These are phyloP conservation scores for Albula goreensis DNA, from an alignment of 2,113 vertebrate species.

Conservation along the genomic window DNA sequence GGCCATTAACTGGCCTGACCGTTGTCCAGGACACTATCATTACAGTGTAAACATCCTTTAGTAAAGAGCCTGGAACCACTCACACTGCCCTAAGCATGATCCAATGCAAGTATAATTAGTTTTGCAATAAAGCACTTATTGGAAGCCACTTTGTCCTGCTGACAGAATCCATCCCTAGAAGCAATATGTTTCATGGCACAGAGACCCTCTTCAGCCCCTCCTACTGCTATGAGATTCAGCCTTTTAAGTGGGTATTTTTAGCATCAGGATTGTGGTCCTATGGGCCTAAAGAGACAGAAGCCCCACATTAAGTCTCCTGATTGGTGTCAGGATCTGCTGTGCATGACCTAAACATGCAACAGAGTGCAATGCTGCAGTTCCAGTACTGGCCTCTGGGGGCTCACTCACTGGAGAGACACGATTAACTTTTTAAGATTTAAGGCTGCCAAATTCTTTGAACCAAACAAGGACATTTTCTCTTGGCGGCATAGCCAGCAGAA, in stretches of 20 bases:
- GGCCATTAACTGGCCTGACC: background rate
- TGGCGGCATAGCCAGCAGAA: background rate
- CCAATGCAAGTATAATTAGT: background rate
- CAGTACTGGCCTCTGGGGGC: conserved; percentile 47
- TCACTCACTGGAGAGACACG: background rate
- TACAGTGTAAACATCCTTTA: background rate
- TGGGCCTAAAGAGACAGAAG: conserved; percentile 28
- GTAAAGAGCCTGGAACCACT: background rate
- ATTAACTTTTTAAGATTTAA: too few relatives aligned
- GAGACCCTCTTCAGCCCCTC: background rate
- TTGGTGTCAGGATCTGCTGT: conserved; percentile 55
- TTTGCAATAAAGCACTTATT: conserved; percentile 8
- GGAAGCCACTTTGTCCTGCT: background rate
- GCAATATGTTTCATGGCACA: background rate
- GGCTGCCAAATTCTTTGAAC: background rate
- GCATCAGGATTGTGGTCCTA: background rate
- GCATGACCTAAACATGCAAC: conserved; percentile 61
- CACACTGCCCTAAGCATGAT: background rate
- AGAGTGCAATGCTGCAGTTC: conserved; percentile 48
- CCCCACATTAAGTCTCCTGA: conserved; percentile 54
- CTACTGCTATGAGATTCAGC: conserved; percentile 29
- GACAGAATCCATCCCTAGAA: background rate
- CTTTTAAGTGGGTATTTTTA: conserved; percentile 38
- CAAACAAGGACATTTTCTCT: background rate
- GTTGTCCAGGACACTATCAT: background rate